phyloP scores from a whole-genome alignment of 1,140 invertebrate genomes.

The Drosophila jambulina region DNA sequence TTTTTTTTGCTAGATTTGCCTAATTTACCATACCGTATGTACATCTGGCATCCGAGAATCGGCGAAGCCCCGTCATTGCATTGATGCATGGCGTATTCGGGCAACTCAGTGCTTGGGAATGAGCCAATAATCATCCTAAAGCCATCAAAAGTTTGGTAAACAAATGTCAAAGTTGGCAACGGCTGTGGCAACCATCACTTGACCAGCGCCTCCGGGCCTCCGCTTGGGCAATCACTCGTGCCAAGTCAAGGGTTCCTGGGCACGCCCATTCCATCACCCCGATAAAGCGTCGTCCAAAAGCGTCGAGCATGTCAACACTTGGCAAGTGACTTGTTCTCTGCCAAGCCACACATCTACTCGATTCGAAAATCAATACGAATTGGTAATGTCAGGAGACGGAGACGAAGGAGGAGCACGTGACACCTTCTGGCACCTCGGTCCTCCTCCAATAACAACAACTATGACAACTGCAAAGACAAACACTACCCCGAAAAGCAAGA shows the following conservation, averaged over 20 bases:
- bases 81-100: slow-evolving; percentile 2
- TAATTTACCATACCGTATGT: not conserved
- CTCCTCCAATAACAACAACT: slow-evolving; percentile 26
- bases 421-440: slow-evolving; percentile 46
- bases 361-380: slow-evolving; percentile 62
- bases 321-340: slow-evolving; percentile 26
- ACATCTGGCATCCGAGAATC: not conserved
- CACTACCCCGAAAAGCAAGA: slow-evolving; percentile 15
- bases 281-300: slow-evolving; percentile 4
- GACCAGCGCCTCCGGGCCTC: slow-evolving; percentile 10
- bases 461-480: slow-evolving; percentile 31
- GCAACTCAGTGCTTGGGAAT: not conserved
- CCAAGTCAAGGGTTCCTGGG: slow-evolving; percentile 20
- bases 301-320: slow-evolving; percentile 54
- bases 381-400: slow-evolving; percentile 13
- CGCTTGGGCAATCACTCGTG: slow-evolving; percentile 23
- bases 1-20: not conserved
- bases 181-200: slow-evolving; percentile 18
- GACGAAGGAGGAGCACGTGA: slow-evolving; percentile 34
- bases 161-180: slow-evolving; percentile 37
- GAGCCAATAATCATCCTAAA: slow-evolving; percentile 1
- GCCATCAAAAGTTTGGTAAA: slow-evolving; percentile 20
- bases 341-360: slow-evolving; percentile 1
- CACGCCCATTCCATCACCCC: slow-evolving; percentile 20
- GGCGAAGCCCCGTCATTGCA: not conserved